Evolutionary conservation across 2,888 invertebrate genomes (phyloP).

Genomic region (Chromoteleia sp.): DNA sequence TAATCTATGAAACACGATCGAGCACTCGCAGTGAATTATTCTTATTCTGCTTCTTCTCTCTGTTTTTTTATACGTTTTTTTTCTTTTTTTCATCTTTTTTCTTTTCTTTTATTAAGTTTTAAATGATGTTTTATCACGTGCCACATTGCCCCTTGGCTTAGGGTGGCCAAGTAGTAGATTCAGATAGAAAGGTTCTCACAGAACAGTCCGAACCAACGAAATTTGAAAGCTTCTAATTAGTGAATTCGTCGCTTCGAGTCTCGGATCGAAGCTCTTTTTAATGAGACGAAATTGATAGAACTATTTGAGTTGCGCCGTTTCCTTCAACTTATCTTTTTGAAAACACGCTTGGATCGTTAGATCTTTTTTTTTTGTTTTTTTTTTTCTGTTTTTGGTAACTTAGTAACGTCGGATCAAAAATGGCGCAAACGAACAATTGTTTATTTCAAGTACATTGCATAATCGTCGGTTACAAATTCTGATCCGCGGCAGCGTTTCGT

Average conservation of each 20-base stretch:
- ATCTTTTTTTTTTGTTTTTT: too few species aligned
- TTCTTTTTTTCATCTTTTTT: neutral
- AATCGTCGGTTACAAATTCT: slow-evolving; percentile 4
- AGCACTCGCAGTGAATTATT: slow-evolving; percentile 76
- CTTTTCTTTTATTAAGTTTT: slow-evolving; percentile 6
- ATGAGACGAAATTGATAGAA: slow-evolving; percentile 38
- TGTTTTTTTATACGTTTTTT: neutral
- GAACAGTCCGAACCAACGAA: slow-evolving; percentile 59
- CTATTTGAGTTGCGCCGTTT: slow-evolving; percentile 45
- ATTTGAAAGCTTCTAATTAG: slow-evolving; percentile 58
- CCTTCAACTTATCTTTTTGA: too few species aligned
- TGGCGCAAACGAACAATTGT: too few species aligned
- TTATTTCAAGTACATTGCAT: too few species aligned
- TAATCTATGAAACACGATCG: slow-evolving; percentile 79
- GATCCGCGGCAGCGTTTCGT: slow-evolving; percentile 19
- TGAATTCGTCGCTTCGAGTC: slow-evolving; percentile 35
- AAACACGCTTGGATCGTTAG: too few species aligned
- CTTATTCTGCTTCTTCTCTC: slow-evolving; percentile 63
- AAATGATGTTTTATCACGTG: slow-evolving; percentile 81
- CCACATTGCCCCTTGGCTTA: slow-evolving; percentile 82
- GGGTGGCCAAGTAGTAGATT: slow-evolving; percentile 77
- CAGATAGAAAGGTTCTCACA: slow-evolving; percentile 48
- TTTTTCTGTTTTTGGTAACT: too few species aligned
- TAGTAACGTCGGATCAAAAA: too few species aligned
- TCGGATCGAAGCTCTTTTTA: slow-evolving; percentile 37